These are phyloP conservation scores for Bradypus variegatus DNA, from an alignment of 2,797 vertebrate genomes.

Conservation along the genomic window DNA sequence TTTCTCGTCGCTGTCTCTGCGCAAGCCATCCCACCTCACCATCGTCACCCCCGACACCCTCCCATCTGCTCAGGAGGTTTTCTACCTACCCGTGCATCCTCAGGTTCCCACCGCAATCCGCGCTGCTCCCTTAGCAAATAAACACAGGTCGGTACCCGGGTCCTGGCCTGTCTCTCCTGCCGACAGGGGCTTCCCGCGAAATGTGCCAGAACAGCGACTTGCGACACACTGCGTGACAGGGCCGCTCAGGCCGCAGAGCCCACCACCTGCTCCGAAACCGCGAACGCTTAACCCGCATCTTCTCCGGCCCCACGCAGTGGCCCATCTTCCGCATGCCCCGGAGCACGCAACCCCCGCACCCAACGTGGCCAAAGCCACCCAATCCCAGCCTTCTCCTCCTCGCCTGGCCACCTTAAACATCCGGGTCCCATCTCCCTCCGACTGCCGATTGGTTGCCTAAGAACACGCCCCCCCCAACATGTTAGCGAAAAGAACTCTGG, in stretches of 20 bases:
- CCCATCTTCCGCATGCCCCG: neutral
- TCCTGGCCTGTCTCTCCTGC: neutral
- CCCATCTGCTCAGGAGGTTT: neutral
- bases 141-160: accelerated
- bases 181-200: neutral
- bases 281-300: accelerated
- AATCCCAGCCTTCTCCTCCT: neutral
- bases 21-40: neutral
- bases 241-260: neutral
- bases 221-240: accelerated
- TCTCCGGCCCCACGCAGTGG: accelerated
- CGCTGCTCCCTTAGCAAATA: neutral
- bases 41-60: neutral
- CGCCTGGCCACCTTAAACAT: neutral
- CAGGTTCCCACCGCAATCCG: neutral
- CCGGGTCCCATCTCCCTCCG: accelerated
- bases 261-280: accelerated
- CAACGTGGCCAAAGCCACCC: neutral
- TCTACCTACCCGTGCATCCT: neutral
- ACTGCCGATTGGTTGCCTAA: neutral
- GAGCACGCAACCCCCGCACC: neutral
- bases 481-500: constrained; percentile 18
- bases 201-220: too few relatives aligned
- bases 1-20: neutral
- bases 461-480: neutral